phyloP scores from a whole-genome alignment of 2,113 vertebrate genomes.

The Capreolus pygargus region DNA sequence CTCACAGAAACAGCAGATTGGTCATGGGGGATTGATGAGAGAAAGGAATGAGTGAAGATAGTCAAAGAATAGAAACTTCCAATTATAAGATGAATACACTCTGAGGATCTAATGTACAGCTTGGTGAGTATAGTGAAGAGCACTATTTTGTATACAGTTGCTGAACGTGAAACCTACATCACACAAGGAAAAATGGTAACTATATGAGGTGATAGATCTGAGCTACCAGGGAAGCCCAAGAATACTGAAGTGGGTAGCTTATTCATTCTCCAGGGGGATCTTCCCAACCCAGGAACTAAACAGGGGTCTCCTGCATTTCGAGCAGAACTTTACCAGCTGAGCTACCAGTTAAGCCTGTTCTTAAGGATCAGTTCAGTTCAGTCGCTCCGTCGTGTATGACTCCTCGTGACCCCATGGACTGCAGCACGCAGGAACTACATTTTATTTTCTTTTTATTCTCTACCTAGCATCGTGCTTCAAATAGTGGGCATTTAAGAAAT shows the following conservation, averaged over 20 bases:
- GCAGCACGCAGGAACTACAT: not conserved
- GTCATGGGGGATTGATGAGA: no score
- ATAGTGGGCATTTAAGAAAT: not conserved
- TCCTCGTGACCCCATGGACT: not conserved
- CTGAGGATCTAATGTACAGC: not conserved
- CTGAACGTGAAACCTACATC: not conserved
- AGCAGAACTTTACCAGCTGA: not conserved
- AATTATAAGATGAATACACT: not conserved
- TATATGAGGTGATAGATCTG: not conserved
- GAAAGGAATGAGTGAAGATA: not conserved
- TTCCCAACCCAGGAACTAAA: not conserved
- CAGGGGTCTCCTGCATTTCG: not conserved
- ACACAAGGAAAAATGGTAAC: not conserved
- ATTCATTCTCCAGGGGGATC: not conserved
- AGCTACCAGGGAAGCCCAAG: not conserved
- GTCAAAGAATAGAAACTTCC: not conserved
- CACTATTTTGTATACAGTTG: not conserved
- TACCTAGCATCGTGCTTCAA: not conserved
- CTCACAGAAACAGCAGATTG: not conserved
- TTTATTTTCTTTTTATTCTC: not conserved
- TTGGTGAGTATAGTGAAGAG: not conserved
- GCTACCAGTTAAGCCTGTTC: not conserved
- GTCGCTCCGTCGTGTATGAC: not conserved
- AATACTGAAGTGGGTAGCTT: not conserved
- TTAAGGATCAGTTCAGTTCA: not conserved